A percentile compares a stretch with the other conserved stretches of the same genome.
These are phyloP conservation scores for Propithecus coquereli DNA, from an alignment of 2,113 vertebrate species.

Conservation along the genomic window DNA sequence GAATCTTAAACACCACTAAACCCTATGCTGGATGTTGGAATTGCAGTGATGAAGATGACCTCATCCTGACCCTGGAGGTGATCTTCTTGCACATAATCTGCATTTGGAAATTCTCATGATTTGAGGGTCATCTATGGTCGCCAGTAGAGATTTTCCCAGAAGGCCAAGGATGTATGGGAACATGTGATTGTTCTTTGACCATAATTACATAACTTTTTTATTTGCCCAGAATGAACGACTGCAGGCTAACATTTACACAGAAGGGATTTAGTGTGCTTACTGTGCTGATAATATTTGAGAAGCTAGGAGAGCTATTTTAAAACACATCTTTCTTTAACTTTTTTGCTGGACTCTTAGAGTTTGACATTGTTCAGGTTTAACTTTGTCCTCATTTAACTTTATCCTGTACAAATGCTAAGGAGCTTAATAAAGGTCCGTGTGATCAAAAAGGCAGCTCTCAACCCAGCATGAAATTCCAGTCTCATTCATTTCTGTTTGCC, in stretches of 20 bases:
- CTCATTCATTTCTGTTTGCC: constrained; percentile 27
- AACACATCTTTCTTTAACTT: background rate
- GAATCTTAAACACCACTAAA: background rate
- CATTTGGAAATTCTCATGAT: background rate
- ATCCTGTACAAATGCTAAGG: background rate
- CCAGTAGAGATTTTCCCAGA: background rate
- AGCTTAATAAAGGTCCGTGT: background rate
- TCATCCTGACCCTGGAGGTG: background rate
- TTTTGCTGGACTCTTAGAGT: background rate
- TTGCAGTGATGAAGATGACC: background rate
- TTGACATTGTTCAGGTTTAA: background rate
- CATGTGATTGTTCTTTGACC: background rate
- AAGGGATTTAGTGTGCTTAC: background rate
- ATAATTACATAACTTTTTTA: background rate
- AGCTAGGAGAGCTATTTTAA: background rate
- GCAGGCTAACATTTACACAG: background rate
- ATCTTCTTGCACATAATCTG: background rate
- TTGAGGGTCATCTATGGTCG: background rate
- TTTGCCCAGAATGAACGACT: background rate
- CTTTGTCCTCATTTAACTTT: constrained; percentile 16
- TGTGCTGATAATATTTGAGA: background rate
- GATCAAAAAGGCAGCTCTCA: background rate
- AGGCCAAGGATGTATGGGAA: background rate
- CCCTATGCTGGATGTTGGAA: accelerated
- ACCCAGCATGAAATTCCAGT: constrained; percentile 2